A percentile compares a stretch with the other conserved stretches of the same genome.
phyloP scores from a whole-genome alignment of 2,113 vertebrate species.

The Porphyrio hochstetteri region DNA sequence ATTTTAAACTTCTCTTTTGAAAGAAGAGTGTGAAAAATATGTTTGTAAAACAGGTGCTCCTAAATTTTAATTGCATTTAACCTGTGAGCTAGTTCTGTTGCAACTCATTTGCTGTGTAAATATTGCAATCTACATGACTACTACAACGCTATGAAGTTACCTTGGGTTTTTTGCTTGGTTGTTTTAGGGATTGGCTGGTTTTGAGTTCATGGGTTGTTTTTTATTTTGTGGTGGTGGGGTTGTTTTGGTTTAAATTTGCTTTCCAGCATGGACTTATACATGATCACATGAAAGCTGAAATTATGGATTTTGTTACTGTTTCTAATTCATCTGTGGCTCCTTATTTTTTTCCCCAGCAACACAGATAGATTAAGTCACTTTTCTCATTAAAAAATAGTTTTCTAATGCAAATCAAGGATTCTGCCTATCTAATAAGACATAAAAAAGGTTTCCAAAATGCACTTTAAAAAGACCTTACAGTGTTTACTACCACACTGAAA shows the following conservation, averaged over 20 bases:
- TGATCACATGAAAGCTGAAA: not conserved
- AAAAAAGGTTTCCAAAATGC: not conserved
- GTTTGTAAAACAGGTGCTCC: not conserved
- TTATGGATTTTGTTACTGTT: not conserved
- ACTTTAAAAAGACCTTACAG: not conserved
- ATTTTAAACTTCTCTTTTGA: not conserved
- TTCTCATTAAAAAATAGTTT: not conserved
- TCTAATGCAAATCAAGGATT: not conserved
- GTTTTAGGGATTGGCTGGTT: not conserved
- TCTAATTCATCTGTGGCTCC: not conserved
- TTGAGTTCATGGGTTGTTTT: not conserved
- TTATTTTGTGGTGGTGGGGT: not conserved
- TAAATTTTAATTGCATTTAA: not conserved
- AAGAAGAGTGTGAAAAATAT: not conserved
- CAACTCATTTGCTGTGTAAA: not conserved
- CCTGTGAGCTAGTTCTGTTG: not conserved
- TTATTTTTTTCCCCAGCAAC: not conserved
- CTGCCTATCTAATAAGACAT: not conserved
- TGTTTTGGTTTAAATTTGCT: not conserved
- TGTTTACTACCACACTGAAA: not conserved
- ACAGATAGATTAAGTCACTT: not conserved
- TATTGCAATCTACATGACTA: not conserved
- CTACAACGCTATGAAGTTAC: not conserved
- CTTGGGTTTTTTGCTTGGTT: not conserved
- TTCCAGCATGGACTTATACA: not conserved